Evolutionary conservation across 2,888 invertebrate genomes (phyloP).

Genomic region (Amphimallon solstitiale): DNA sequence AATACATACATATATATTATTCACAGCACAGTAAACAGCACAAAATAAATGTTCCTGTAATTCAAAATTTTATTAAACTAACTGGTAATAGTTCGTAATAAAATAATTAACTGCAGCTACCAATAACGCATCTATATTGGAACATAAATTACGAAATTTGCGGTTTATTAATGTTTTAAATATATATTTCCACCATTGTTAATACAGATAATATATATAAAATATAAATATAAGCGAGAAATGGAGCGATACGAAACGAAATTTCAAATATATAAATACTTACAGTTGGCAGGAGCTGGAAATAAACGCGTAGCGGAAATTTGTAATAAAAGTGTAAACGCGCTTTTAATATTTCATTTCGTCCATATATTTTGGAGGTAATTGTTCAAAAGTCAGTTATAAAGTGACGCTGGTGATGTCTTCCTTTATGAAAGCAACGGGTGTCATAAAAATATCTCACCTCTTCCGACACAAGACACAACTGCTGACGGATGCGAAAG

Average conservation of each 20-base stretch:
- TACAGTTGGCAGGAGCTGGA: background rate
- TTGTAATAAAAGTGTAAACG: constrained; percentile 3
- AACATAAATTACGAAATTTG: background rate
- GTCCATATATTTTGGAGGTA: constrained; percentile 3
- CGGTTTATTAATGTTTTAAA: background rate
- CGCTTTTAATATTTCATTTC: constrained; percentile 2
- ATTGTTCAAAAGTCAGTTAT: constrained; percentile 12
- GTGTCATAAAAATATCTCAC: constrained; percentile 4
- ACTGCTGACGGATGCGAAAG: constrained; percentile 17
- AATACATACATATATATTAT: too few species aligned
- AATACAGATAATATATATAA: background rate
- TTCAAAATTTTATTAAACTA: too few species aligned
- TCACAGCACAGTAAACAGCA: too few species aligned
- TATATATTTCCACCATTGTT: background rate
- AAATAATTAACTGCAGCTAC: too few species aligned
- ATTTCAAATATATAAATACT: too few species aligned
- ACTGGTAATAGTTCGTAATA: too few species aligned
- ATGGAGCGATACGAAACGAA: background rate
- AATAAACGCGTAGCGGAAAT: background rate
- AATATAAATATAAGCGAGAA: background rate
- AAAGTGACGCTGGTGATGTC: constrained; percentile 1
- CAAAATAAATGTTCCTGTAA: too few species aligned
- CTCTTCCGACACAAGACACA: background rate
- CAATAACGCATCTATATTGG: too few species aligned
- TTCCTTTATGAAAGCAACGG: background rate